phyloP scores from a whole-genome alignment of 2,797 vertebrate genomes.

The Mycteria americana region DNA sequence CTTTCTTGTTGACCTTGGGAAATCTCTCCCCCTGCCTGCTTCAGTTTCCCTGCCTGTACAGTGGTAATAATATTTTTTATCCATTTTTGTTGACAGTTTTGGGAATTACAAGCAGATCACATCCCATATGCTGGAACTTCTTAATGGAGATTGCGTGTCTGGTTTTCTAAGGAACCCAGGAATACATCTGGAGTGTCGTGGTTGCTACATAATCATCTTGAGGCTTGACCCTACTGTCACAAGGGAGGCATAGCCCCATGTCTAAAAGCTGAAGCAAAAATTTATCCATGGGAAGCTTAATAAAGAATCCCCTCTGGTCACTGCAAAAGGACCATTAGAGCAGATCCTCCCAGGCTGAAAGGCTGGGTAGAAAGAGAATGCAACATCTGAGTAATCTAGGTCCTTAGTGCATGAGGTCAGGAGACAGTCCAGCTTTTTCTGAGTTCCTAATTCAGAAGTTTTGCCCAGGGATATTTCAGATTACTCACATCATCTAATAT shows the following conservation, averaged over 20 bases:
- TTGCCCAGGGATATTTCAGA: not conserved
- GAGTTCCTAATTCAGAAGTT: not conserved
- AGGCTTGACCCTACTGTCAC: not conserved
- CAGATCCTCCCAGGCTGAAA: not conserved
- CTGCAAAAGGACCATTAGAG: not conserved
- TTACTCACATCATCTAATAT: not conserved
- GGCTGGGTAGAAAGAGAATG: not conserved
- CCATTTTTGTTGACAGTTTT: not conserved
- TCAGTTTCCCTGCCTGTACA: not conserved
- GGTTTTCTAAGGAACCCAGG: not conserved
- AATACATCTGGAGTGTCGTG: not conserved
- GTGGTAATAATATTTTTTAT: not conserved
- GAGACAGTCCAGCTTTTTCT: not conserved
- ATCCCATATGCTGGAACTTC: not conserved
- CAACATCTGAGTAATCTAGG: not conserved
- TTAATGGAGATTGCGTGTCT: not conserved
- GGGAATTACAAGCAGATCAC: not conserved
- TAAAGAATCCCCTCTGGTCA: not conserved
- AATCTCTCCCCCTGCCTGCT: not conserved
- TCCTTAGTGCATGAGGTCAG: not conserved
- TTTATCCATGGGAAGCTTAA: not conserved
- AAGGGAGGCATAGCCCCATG: not conserved
- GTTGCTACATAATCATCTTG: not conserved
- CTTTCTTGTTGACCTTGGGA: not conserved
- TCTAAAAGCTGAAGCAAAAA: not conserved